Base-by-base conservation (phyloP, 2,113 vertebrate genomes). In the Periophthalmodon schlosseri region DNA sequence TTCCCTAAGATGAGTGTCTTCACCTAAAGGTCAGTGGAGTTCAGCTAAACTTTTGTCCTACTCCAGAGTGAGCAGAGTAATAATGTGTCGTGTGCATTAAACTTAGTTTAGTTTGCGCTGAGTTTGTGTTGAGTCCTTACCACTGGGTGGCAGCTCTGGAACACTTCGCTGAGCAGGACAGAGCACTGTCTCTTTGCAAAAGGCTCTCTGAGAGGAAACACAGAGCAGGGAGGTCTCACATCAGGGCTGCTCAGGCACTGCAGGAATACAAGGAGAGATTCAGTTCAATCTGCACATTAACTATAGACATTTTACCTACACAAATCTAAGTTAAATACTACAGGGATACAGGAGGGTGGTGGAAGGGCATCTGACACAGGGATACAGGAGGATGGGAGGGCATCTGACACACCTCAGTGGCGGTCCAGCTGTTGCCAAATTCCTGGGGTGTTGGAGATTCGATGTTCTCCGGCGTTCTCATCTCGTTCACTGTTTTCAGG, bases 101-200 rank as follows among this genome's bases (percentile, higher is more conserved):
- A 39, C 36, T 44, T 28, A 28, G 28, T 28, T 28, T 28, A n/a
- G 28, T 28, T 28, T 28, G 28, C n/a, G n/a, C 3, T 8, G 39
- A 44, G 39, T 10, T 44, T 8, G 39, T 9, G 50, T 5, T 0
- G 14, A 14, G 50, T 52, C 15, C 21, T 97, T 89, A 99, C 96
- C 96, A 98, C 96, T 0, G 95, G 95, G 87, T 99, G 97, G 92
- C 97, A 99, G 92, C 91, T 92, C 88, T 97, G 95, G 87, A 99
- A 99, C 71, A 96, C 90, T 79, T 97, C 96, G 5, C 96, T 93
- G 65, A 98, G 93, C 70, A 99, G 90, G 65, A 98, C 89, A 6
- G 93, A 94, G 80, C 97, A 99, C 75, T 95, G 95, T 68, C 94
- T 96, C 92, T 96, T 99, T 71, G 97, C 97, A 92, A 96, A 98